phyloP scores from a whole-genome alignment of 1,140 invertebrate species.

The Zaprionus africanus region DNA sequence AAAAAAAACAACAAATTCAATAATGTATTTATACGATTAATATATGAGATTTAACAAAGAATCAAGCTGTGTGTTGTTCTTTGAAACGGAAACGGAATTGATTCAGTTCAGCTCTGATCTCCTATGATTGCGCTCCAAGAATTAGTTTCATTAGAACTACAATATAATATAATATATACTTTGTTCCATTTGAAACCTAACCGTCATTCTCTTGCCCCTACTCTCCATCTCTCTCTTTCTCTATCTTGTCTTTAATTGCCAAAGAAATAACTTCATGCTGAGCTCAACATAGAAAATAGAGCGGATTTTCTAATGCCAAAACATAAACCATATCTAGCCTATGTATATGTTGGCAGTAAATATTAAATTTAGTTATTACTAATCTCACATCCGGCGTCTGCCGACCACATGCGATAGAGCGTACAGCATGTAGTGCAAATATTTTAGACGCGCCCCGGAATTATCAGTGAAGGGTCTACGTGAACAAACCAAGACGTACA shows the following conservation, averaged over 20 bases:
- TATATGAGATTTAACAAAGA: conserved; percentile 80
- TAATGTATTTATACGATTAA: conserved; percentile 81
- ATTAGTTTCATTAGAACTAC: not conserved
- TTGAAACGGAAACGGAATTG: no score
- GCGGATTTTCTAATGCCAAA: not conserved
- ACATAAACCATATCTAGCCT: not conserved
- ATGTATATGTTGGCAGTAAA: not conserved
- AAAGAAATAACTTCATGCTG: no score
- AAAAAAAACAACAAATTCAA: conserved; percentile 66
- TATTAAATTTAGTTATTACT: not conserved
- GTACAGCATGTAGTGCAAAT: conserved; percentile 6
- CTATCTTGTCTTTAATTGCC: not conserved
- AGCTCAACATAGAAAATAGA: no score
- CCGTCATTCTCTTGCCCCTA: no score
- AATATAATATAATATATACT: no score
- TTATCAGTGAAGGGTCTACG: conserved; percentile 3
- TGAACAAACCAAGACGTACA: not conserved
- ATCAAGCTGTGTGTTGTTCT: not conserved
- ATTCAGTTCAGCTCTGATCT: no score
- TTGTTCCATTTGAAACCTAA: no score
- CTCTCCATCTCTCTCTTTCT: no score
- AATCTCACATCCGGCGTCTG: not conserved
- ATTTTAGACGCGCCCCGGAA: not conserved
- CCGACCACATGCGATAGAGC: not conserved
- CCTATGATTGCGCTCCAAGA: no score